phyloP scores from a whole-genome alignment of 2,888 invertebrate genomes.

The Brenthis ino region DNA sequence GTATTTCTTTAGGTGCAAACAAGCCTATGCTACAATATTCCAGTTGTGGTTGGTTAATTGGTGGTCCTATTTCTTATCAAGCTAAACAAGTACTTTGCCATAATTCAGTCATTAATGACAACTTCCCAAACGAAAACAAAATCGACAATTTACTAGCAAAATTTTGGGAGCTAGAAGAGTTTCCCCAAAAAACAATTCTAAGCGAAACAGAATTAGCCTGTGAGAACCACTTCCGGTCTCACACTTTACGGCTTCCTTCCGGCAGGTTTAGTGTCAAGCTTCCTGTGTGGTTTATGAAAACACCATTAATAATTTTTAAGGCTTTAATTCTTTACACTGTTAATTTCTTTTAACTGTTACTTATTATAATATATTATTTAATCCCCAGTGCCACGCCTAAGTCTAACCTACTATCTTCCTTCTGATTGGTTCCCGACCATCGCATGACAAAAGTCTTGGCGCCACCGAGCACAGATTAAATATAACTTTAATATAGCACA shows the following conservation, averaged over 20 bases:
- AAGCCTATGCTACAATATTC: background rate
- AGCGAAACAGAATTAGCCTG: background rate
- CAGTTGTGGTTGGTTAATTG: background rate
- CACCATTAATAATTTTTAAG: too few relatives aligned
- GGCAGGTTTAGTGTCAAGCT: slow-evolving; percentile 18
- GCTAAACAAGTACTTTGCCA: background rate
- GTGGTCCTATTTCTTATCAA: background rate
- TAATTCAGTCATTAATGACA: background rate
- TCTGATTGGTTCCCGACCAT: too few relatives aligned
- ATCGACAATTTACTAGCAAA: background rate
- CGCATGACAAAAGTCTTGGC: too few relatives aligned
- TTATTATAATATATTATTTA: too few relatives aligned
- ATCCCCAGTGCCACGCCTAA: too few relatives aligned
- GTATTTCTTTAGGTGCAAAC: background rate
- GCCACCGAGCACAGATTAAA: too few relatives aligned
- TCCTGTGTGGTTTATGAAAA: too few relatives aligned
- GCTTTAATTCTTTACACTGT: too few relatives aligned
- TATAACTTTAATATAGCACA: too few relatives aligned
- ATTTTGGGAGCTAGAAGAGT: background rate
- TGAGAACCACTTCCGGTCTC: background rate
- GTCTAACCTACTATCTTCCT: too few relatives aligned
- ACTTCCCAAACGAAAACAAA: background rate
- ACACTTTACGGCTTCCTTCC: background rate
- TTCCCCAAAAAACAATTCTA: background rate
- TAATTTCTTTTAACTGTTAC: too few relatives aligned